Base-by-base conservation (phyloP, 1,140 invertebrate species). In the Arion vulgaris region DNA sequence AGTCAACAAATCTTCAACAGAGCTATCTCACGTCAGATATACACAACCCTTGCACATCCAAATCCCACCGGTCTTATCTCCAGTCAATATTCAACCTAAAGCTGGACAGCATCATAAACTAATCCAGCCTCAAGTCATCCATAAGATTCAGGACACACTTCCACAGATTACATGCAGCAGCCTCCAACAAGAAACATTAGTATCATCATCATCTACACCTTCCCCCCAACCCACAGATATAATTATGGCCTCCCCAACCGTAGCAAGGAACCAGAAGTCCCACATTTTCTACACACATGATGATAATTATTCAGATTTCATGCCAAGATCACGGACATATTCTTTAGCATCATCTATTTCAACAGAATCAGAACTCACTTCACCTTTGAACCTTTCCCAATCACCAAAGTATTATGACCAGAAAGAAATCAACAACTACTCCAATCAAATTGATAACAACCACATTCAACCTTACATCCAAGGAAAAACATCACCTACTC, bases 1-100 rank as follows among this genome's bases (percentile, higher is more conserved):
- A n/a, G 26, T n/a, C 13, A 62, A 62, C 57, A 62, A 5, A 11
- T 32, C 75, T 11, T 13, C 57, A 34, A 17, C 32, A 9, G 28
- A 77, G 32, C 32, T 34, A 13, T 26, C 78, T 34, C 32, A 39
- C 23, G 51, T 68, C 49, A 36, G 23, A 1, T 72, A 32, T 45
- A 53, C 53, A 11, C 79, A 81, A 38, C 79, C 79, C 2, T 34
- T 81, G 26, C 79, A 81, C 45, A 81, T 81, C 45, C 79, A 81
- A 23, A 81, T 81, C 41, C 79, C 79, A 1, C 79, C 79, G 9
- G 51, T 68, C n/a, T n/a, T 81, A 7, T 81, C 79, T 19, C 79
- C 79, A 32, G 68, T 73, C 19, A 9, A 72, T 17, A 62, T 62
- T n/a, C 57, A 62, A 5, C 5, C 57, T n/a, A 62, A 62, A n/a